Conservation (phyloP, 2,113 vertebrate genomes). For the Melanotaenia duboulayi region DNA sequence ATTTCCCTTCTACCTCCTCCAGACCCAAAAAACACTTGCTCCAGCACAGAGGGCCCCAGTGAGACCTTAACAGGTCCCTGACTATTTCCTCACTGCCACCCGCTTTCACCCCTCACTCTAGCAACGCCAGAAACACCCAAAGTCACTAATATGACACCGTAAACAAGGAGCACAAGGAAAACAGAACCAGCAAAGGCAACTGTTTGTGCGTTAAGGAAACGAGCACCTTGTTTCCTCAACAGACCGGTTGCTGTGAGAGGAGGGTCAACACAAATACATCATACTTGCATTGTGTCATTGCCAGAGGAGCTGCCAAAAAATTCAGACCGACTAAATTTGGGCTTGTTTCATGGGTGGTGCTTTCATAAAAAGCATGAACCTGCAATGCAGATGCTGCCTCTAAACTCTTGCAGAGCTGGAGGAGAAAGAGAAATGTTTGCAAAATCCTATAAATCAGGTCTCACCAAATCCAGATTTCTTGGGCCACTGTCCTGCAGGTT, state of each 20-base stretch:
- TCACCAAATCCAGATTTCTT: too few species aligned
- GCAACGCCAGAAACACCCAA: conserved; percentile 71
- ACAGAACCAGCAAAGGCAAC: conserved; percentile 47
- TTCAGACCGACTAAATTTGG: conserved; percentile 52
- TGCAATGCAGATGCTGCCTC: conserved; percentile 56
- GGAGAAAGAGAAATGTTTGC: conserved; percentile 18
- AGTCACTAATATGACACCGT: conserved; percentile 66
- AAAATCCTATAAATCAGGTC: conserved; percentile 37
- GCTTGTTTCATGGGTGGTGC: conserved; percentile 54
- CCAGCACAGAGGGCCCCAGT: conserved; percentile 76
- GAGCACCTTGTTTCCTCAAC: conserved; percentile 69
- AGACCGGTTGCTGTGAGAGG: conserved; percentile 63
- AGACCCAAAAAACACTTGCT: conserved; percentile 79
- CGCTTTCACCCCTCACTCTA: conserved; percentile 50
- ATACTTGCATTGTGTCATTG: conserved; percentile 66
- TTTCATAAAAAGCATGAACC: conserved; percentile 56
- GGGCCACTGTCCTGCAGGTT: too few species aligned
- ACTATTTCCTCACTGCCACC: conserved; percentile 53
- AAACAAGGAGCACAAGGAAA: conserved; percentile 76
- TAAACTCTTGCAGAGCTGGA: conserved; percentile 28
- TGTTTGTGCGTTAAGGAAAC: conserved; percentile 62
- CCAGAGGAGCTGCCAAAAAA: conserved; percentile 49
- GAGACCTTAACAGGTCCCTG: conserved; percentile 69
- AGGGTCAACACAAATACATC: conserved; percentile 50
- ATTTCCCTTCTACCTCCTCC: conserved; percentile 74